Base-by-base conservation (phyloP, 2,797 vertebrate genomes). In the Harpagifer antarcticus region DNA sequence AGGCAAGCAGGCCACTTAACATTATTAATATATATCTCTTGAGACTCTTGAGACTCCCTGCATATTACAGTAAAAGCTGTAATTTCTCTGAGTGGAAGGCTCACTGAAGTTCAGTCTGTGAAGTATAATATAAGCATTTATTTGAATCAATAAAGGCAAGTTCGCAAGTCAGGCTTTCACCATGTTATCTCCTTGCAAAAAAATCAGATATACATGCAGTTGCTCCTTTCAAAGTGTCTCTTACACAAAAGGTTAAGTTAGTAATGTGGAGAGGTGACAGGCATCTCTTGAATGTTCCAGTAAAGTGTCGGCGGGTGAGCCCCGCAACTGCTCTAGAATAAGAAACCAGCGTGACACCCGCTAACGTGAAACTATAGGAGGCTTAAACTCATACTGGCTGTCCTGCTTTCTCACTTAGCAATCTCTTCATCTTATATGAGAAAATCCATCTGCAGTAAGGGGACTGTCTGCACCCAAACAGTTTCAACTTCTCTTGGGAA, bases 231-330 rank as follows among this genome's bases (percentile, higher is more conserved):
- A 59, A 63, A 59, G 31, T 48, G 59, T 57, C 48, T 68, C 42
- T 44, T 10, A 56, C 42, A 82, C 17, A 80, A 82, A 74, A 66
- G 54, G 49, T 14, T 69, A 61, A 68, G 72, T 9, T 13, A n/a
- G 62, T 54, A 23, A n/a, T 16, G 9, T 11, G 12, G 45, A 56
- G 64, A 71, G 70, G 19, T 70, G 53, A 59, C 27, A 57, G n/a
- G 58, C 12, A 54, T 61, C 53, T 57, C 33, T 48, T 68, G 40
- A 79, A 68, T 71, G 61, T 52, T 69, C 7, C 45, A 70, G 49
- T 61, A 43, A 17, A 54, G 23, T 56, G 74, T 77, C 52, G 67
- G 73, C 48, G 78, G 42, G 1, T 59, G 55, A n/a, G 1, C 58
- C 45, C 42, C 3, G n/a, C 23, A n/a, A 43, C 47, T 71, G 45